Evolutionary conservation across 2,888 invertebrate species (phyloP), one percentile per base, ranked within the genome.

Genomic region (Calameuta idolon): DNA sequence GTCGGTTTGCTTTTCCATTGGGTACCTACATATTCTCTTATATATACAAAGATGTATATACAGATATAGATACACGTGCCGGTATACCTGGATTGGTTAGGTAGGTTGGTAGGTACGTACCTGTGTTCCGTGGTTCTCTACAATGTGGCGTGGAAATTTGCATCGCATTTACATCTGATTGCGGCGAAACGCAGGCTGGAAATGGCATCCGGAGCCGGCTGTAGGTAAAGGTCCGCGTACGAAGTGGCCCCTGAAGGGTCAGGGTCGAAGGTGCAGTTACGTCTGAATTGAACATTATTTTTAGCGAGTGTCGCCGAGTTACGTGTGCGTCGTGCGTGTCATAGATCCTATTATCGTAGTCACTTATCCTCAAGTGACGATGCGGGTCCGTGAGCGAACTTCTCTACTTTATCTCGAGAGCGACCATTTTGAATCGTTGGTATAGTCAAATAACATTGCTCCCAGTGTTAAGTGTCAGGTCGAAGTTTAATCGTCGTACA

Each of bases 101-200:
- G 55, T 55, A 55, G 55, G 55, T 55, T 55, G 55, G 55, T 55
- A 55, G 55, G 55, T 55, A 55, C 71, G 71, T 71, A 71, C 71
- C 71, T 71, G 71, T 34, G 71, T 34, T 33, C 71, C 33, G 34
- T 71, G 33, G 71, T 9, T 55, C 55, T 34, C 33, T 71, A 71
- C 71, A 71, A 71, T 71, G 71, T 71, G 71, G 71, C 71, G 79
- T 77, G 84, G 77, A 87, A 87, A 89, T 89, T 89, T 89, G 88
- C 89, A 89, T 89, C 82, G 85, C 87, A 89, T 88, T 89, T 88
- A 87, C 88, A 89, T 89, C 85, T 85, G 87, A 89, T 88, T 87
- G 88, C 86, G 84, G 83, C 79, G 81, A 81, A 79, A 82, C 84
- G 75, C 83, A 79, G 80, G 81, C 84, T 83, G 84, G 83, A 87